Evolutionary conservation across 2,113 vertebrate species (phyloP).

Genomic region (Brachionichthys hirsutus): DNA sequence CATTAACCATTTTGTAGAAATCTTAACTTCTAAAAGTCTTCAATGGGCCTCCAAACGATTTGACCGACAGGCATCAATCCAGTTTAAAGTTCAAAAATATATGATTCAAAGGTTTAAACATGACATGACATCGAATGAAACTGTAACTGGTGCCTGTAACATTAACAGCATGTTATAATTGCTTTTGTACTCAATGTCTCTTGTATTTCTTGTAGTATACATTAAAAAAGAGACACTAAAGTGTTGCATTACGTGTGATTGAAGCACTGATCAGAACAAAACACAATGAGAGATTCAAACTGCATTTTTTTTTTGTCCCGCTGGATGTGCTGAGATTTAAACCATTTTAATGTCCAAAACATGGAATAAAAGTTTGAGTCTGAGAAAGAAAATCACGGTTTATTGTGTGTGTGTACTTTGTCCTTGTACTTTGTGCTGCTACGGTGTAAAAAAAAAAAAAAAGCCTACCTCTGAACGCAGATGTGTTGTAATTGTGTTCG

Average conservation of each 20-base stretch:
- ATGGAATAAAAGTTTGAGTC: slow-evolving; percentile 73
- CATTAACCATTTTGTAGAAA: too few species aligned
- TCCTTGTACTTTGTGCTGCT: not conserved
- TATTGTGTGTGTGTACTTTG: slow-evolving; percentile 14
- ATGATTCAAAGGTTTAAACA: slow-evolving; percentile 8
- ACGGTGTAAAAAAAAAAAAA: slow-evolving; percentile 13
- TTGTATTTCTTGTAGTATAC: slow-evolving; percentile 61
- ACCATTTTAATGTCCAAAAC: slow-evolving; percentile 66
- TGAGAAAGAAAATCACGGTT: slow-evolving; percentile 50
- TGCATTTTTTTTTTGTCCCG: slow-evolving; percentile 51
- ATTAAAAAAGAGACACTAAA: slow-evolving; percentile 50
- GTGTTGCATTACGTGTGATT: slow-evolving; percentile 47
- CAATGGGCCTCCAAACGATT: too few species aligned
- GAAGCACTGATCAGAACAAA: slow-evolving; percentile 54
- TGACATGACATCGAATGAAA: slow-evolving; percentile 1
- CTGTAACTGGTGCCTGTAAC: slow-evolving; percentile 67
- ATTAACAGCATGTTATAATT: slow-evolving; percentile 65
- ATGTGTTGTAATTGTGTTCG: slow-evolving; percentile 94
- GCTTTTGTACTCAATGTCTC: slow-evolving; percentile 61
- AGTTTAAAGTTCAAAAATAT: not conserved
- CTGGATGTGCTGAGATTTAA: slow-evolving; percentile 64
- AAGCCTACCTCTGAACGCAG: slow-evolving; percentile 92
- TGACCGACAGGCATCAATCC: too few species aligned
- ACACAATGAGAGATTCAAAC: slow-evolving; percentile 51
- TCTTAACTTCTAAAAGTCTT: too few species aligned